These are phyloP conservation scores for Andricus curvator DNA, from an alignment of 2,888 invertebrate genomes.

Conservation along the genomic window DNA sequence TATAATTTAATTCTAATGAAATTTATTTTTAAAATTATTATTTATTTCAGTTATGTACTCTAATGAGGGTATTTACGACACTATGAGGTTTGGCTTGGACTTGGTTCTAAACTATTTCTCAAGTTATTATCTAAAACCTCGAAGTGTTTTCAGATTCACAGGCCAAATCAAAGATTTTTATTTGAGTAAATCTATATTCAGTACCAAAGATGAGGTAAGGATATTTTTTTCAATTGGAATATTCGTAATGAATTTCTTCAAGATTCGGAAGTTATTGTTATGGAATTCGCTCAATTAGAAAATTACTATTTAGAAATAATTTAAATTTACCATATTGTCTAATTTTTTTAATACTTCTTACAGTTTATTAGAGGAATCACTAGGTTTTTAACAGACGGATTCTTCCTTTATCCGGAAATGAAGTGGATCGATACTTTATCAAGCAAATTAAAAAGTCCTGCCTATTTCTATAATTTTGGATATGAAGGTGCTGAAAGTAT, in stretches of 20 bases:
- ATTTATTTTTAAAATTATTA: neutral
- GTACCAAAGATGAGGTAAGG: slow-evolving; percentile 8
- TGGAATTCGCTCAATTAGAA: too few relatives aligned
- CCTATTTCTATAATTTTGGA: slow-evolving; percentile 7
- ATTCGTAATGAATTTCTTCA: neutral
- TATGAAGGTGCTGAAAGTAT: neutral
- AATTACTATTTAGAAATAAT: too few relatives aligned
- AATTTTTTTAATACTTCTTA: neutral
- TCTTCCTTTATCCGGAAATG: neutral
- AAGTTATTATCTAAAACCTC: slow-evolving; percentile 1
- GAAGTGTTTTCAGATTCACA: neutral
- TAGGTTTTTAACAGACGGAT: neutral
- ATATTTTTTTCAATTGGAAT: neutral
- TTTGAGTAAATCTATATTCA: neutral
- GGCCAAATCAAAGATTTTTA: neutral
- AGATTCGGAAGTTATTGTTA: neutral
- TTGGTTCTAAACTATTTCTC: neutral
- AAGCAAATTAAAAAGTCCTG: neutral
- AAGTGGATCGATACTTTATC: neutral
- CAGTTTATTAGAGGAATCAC: slow-evolving; percentile 13
- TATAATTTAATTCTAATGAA: neutral
- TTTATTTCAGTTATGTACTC: neutral
- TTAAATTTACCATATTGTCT: too few relatives aligned
- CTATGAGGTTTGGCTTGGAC: neutral
- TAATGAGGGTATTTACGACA: neutral